Evolutionary conservation across 2,888 invertebrate species (phyloP).

Genomic region (Ernsta delagoae): DNA sequence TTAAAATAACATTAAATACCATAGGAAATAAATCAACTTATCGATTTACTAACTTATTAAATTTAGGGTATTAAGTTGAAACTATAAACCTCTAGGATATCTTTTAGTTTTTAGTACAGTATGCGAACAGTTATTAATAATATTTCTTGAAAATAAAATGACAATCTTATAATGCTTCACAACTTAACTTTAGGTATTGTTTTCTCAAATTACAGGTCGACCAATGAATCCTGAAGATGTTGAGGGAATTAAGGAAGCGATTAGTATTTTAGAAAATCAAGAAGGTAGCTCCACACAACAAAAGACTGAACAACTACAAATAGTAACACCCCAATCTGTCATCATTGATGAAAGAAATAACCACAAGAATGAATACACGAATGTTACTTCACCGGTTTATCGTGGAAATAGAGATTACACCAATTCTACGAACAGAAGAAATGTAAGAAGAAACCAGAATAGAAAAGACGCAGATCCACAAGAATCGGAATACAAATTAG

Average conservation of each 20-base stretch:
- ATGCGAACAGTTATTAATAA: too few species aligned
- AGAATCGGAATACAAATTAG: conserved; percentile 55
- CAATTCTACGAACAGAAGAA: conserved; percentile 49
- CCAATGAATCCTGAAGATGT: conserved; percentile 69
- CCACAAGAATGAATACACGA: conserved; percentile 51
- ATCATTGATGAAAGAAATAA: conserved; percentile 67
- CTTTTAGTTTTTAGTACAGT: not conserved
- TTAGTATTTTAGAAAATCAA: conserved; percentile 73
- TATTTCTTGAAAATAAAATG: too few species aligned
- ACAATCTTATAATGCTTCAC: too few species aligned
- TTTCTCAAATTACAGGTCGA: conserved; percentile 53
- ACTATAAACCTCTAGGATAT: too few species aligned
- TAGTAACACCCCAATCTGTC: conserved; percentile 66
- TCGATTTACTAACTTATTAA: too few species aligned
- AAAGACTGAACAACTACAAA: conserved; percentile 55
- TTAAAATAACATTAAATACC: too few species aligned
- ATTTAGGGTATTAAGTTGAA: too few species aligned
- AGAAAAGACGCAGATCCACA: conserved; percentile 47
- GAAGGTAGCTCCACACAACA: conserved; percentile 50
- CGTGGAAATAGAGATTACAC: conserved; percentile 66
- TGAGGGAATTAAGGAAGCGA: conserved; percentile 75
- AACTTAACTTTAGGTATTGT: not conserved
- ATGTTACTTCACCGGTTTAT: conserved; percentile 66
- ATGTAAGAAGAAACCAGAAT: conserved; percentile 44
- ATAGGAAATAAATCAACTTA: too few species aligned